Percentiles rank a stretch among this genome's conserved stretches.
Evolutionary conservation across 2,797 vertebrate genomes (phyloP).

Genomic region (Buceros bicornis): DNA sequence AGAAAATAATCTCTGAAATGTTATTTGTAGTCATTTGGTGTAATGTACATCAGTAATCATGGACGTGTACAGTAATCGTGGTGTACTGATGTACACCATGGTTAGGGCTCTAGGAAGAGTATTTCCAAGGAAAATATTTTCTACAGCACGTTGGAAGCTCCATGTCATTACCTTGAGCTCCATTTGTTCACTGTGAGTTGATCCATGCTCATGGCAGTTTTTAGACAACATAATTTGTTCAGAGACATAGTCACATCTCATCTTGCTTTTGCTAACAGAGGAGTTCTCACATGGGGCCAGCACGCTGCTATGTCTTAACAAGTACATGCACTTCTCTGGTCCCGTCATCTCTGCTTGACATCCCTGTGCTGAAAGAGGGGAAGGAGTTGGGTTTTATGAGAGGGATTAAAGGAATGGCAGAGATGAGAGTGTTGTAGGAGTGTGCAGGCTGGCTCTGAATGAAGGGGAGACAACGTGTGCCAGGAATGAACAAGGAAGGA

Average conservation of each 20-base stretch:
- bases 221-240: background rate
- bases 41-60: too few species aligned
- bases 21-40: background rate
- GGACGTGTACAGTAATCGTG: too few species aligned
- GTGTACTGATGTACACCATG: accelerated
- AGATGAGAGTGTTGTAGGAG: background rate
- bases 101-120: background rate
- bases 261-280: background rate
- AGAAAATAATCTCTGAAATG: constrained; percentile 14
- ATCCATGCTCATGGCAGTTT: background rate
- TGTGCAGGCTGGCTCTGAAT: background rate
- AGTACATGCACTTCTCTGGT: background rate
- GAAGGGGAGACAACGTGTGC: background rate
- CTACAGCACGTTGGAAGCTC: background rate
- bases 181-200: background rate
- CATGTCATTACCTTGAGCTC: background rate
- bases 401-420: background rate
- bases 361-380: background rate
- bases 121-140: background rate
- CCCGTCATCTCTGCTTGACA: background rate
- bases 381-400: background rate
- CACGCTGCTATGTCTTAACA: background rate
- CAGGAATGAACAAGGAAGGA: background rate
- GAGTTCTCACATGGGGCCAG: background rate
- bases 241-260: background rate